phyloP scores from a whole-genome alignment of 2,888 invertebrate genomes.

The Thysanoteuthis rhombus region DNA sequence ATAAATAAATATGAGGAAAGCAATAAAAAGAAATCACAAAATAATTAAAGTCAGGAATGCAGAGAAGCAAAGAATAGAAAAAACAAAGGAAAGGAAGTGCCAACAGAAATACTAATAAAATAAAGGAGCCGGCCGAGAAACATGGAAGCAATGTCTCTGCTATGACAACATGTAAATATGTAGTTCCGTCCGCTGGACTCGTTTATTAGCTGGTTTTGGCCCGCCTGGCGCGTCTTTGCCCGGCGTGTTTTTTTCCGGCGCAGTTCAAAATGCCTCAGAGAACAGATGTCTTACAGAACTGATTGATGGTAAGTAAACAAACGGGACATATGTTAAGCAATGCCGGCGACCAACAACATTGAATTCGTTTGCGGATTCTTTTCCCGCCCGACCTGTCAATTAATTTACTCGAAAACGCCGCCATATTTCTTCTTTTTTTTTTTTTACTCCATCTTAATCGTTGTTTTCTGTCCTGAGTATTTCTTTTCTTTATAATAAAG shows the following conservation, averaged over 20 bases:
- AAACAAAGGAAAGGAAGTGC: background rate
- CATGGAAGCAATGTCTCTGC: background rate
- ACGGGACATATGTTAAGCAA: background rate
- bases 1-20: background rate
- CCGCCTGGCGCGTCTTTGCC: background rate
- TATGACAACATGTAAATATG: conserved; percentile 12
- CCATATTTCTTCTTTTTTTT: background rate
- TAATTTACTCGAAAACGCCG: background rate
- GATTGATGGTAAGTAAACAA: background rate
- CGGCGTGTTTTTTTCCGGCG: background rate
- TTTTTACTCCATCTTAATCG: too few relatives aligned
- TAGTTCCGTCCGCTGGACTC: background rate
- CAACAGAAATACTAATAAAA: background rate
- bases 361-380: background rate
- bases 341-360: background rate
- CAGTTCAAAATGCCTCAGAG: background rate
- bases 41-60: background rate
- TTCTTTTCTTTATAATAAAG: background rate
- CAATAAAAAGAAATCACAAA: background rate
- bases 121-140: background rate
- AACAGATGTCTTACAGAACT: background rate
- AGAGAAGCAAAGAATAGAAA: background rate
- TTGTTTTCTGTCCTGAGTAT: background rate
- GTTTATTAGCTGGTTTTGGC: background rate
- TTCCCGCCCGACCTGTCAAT: background rate